Base-by-base conservation (phyloP, 1,140 invertebrate genomes). In the Dermatophagoides farinae region DNA sequence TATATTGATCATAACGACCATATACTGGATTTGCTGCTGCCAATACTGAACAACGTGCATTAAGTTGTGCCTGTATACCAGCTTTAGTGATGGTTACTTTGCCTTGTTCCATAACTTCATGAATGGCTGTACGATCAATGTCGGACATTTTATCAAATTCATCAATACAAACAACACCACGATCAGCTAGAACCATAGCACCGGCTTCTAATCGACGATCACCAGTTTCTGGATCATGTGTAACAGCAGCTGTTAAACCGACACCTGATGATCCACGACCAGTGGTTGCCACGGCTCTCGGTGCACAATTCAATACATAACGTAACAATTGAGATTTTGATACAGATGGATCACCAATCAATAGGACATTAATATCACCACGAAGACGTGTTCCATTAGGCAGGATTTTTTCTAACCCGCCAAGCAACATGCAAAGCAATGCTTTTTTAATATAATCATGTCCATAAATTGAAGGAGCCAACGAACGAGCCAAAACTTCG, bases 71-170 rank as follows among this genome's bases (percentile, higher is more conserved):
- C 70, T 98, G 93, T 65, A 99, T 97, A 22, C 96, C 96, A 53
- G 95, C 95, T 76, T 99, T 99, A 9, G 93, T 84, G 65, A 99
- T 97, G 6, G 93, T 97, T 1, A 99, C 93, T 67, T 88, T 77
- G 22, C 86, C 86, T 70, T 90, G 86, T 76, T 90, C 87, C 87
- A 90, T 90, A 4, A 97, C 92, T 78, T 98, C 95, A 71, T 99
- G 96, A 64, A 99, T 98, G 23, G 95, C 92, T 16, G 95, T 98
- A 67, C 95, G 77, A 76, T 99, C 95, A 59, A 96, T 88, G 70
- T 99, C 96, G n/a, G 90, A 91, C 96, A 99, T 99, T 77, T 99
- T 98, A 75, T 99, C 95, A 73, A 99, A 99, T 76, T 99, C 95
- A 73, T 99, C 96, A 71, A 99, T 98, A 70, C 95, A 98, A 53